Percentiles rank a stretch among this genome's conserved stretches.
phyloP scores from a whole-genome alignment of 1,140 invertebrate species.

The Drosophila nigrodunni region DNA sequence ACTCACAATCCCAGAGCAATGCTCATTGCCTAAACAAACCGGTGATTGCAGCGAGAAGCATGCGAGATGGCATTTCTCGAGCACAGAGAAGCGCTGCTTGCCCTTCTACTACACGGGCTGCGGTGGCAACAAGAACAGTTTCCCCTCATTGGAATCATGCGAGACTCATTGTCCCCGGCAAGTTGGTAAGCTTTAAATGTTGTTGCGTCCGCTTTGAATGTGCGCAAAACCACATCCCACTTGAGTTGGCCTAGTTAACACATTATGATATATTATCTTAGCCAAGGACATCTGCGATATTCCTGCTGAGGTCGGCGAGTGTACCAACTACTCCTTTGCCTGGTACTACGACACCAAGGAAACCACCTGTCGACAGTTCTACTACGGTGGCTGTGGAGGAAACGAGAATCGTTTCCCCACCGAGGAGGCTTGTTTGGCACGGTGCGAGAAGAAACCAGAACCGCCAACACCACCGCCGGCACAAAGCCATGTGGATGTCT shows the following conservation, averaged over 20 bases:
- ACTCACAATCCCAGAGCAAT: constrained; percentile 87
- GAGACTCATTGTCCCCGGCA: constrained; percentile 91
- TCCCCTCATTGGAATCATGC: constrained; percentile 91
- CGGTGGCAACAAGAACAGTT: constrained; percentile 95
- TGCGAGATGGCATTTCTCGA: constrained; percentile 94
- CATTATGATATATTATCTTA: constrained; percentile 37
- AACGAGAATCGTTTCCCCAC: constrained; percentile 92
- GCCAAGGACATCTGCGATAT: constrained; percentile 89
- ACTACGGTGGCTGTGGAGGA: constrained; percentile 92
- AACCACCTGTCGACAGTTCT: constrained; percentile 90
- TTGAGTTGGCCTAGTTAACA: constrained; percentile 19
- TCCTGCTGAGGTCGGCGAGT: constrained; percentile 91
- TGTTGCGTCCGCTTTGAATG: constrained; percentile 70
- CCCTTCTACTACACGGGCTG: constrained; percentile 98
- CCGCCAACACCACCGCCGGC: constrained; percentile 63
- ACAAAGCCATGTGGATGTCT: constrained; percentile 42
- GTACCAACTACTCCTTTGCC: constrained; percentile 90
- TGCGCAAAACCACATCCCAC: constrained; percentile 28
- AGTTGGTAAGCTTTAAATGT: constrained; percentile 88
- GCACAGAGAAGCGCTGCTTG: constrained; percentile 93
- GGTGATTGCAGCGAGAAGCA: constrained; percentile 93
- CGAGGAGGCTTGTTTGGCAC: constrained; percentile 88
- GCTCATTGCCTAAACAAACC: constrained; percentile 90
- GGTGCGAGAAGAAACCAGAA: constrained; percentile 86
- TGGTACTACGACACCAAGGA: constrained; percentile 94